phyloP scores from a whole-genome alignment of 2,797 vertebrate species.

The Alauda arvensis region DNA sequence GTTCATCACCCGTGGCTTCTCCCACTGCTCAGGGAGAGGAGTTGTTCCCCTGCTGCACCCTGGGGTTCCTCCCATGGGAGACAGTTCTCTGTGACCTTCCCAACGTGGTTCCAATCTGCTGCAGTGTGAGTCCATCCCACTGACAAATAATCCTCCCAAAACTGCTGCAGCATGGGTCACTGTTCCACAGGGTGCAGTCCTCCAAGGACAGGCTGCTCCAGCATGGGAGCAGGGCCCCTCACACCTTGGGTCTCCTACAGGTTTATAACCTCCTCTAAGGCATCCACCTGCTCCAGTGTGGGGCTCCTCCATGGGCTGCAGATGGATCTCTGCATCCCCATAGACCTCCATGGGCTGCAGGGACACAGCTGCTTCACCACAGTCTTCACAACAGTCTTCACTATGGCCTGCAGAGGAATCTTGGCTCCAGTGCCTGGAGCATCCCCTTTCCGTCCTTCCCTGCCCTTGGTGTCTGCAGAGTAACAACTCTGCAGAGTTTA shows the following conservation, averaged over 20 bases:
- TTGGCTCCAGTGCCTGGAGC: rapidly evolving
- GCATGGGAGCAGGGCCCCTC: not conserved
- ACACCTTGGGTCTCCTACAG: rapidly evolving
- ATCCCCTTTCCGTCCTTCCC: not conserved
- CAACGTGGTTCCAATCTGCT: not conserved
- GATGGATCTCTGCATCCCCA: not conserved
- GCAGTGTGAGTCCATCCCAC: rapidly evolving
- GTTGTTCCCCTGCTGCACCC: no score
- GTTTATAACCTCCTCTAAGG: not conserved
- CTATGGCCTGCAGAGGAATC: rapidly evolving
- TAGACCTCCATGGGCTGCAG: not conserved
- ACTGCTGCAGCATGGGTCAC: not conserved
- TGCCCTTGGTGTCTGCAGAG: not conserved
- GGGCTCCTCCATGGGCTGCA: not conserved
- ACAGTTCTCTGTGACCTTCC: no score
- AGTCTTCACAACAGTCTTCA: no score
- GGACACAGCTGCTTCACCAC: not conserved
- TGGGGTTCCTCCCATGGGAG: no score
- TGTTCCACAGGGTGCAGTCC: not conserved
- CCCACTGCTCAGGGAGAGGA: no score
- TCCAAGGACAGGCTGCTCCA: not conserved
- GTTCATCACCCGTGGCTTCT: no score
- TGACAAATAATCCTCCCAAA: rapidly evolving
- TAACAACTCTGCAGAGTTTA: no score
- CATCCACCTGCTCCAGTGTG: not conserved